Evolutionary conservation across 2,797 vertebrate species (phyloP), one percentile per base, ranked within the genome.

Genomic region (Crenichthys baileyi): DNA sequence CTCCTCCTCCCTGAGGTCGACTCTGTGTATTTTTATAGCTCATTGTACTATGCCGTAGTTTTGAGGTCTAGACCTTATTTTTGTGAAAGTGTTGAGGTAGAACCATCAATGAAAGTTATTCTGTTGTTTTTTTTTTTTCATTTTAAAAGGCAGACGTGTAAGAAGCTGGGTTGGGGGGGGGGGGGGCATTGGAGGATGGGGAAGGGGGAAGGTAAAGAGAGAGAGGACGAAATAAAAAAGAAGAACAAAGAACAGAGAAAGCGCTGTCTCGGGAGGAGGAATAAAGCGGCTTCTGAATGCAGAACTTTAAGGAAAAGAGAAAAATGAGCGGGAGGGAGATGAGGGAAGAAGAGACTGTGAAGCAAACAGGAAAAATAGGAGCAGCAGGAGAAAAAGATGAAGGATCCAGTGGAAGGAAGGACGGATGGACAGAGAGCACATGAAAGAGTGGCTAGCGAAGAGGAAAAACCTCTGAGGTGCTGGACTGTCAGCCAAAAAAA

Each of bases 71-170:
- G 95, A 94, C 94, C 94, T 95, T 90, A 91, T 95, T 95, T 94
- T 70, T 12, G 95, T 96, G 94, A 95, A 95, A 94, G 95, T 96
- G 95, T 95, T 95, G 95, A 96, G 95, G 94, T 96, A 96, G 95
- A 95, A 94, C 88, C 94, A 94, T 93, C 92, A 84, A 90, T 93
- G 91, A 89, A 93, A 93, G 90, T 85, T 91, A 88, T 89, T 41
- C 1, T 70, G 71, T 60, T 72, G 50, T 71, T 61, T 81, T 82
- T 85, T 89, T 83, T 83, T 82, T 85, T 83, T 84, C 76, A 87
- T 90, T 87, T 90, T 76, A 0, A 79, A 87, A 87, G 26, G 68
- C 85, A 83, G 82, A 89, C 84, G 75, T 82, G 87, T 90, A 90
- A 84, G 86, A 88, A 84, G 80, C 71, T 72, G 82, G 79, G 77